Conservation (phyloP, 2,113 vertebrate genomes). For the Amblyopsis rosae region DNA sequence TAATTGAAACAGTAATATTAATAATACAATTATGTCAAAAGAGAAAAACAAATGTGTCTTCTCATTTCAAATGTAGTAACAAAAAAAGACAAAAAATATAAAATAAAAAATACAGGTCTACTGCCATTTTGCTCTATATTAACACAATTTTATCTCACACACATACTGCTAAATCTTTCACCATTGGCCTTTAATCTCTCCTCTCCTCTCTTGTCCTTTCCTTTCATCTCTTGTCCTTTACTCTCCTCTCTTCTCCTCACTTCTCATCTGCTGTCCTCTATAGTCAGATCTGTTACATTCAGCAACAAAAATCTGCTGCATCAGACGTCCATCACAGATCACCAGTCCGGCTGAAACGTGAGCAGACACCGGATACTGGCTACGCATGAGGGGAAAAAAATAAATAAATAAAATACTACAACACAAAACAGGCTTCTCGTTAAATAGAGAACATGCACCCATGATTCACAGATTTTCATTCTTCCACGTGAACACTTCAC, state of each 20-base stretch:
- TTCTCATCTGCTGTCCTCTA: constrained; percentile 39
- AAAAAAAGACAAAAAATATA: too few relatives aligned
- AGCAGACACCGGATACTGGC: constrained; percentile 59
- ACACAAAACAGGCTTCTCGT: constrained; percentile 8
- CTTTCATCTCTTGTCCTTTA: not conserved
- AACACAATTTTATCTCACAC: too few relatives aligned
- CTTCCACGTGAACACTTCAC: not conserved
- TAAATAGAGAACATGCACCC: constrained; percentile 5
- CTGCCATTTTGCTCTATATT: too few relatives aligned
- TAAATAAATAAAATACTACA: constrained; percentile 5
- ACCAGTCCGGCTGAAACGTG: constrained; percentile 61
- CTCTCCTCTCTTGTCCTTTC: not conserved
- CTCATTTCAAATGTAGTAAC: too few relatives aligned
- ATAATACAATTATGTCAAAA: too few relatives aligned
- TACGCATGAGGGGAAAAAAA: constrained; percentile 28
- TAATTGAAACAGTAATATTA: too few relatives aligned
- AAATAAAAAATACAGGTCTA: too few relatives aligned
- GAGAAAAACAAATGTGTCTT: too few relatives aligned
- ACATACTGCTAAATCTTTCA: too few relatives aligned
- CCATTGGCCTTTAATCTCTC: not conserved
- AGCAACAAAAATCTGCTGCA: constrained; percentile 73
- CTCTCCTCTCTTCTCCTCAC: constrained; percentile 4
- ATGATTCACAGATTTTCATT: not conserved
- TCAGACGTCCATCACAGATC: constrained; percentile 69
- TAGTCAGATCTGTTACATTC: constrained; percentile 68